These are phyloP conservation scores for Oncorhynchus kisutch DNA, from an alignment of 2,113 vertebrate genomes.

Conservation along the genomic window DNA sequence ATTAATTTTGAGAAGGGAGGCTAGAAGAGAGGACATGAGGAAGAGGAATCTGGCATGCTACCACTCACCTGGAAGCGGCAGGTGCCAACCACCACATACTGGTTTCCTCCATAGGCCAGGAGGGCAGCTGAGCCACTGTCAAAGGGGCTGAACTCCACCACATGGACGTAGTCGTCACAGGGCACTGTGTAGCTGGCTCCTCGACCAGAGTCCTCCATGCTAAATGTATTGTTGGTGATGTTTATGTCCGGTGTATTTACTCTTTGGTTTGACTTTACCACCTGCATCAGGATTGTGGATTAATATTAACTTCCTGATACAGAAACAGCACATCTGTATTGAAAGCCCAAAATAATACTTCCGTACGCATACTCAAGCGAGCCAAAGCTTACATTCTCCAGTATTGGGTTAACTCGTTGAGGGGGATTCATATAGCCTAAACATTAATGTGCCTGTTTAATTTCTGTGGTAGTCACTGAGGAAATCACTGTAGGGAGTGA, in stretches of 20 bases:
- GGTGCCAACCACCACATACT: constrained; percentile 85
- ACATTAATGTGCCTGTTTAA: neutral
- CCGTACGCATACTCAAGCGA: too few species aligned
- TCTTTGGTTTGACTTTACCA: neutral
- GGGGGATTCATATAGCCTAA: neutral
- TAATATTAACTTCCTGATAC: too few species aligned
- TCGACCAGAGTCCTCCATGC: constrained; percentile 74
- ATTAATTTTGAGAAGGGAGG: too few species aligned
- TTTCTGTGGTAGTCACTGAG: neutral
- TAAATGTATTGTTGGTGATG: constrained; percentile 75
- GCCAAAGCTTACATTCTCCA: too few species aligned
- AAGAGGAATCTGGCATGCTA: neutral
- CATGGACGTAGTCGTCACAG: constrained; percentile 90
- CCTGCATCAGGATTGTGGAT: constrained; percentile 9
- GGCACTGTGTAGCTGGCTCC: constrained; percentile 84
- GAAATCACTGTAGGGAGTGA: neutral
- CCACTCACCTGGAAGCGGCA: constrained; percentile 87
- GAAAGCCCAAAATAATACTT: too few species aligned
- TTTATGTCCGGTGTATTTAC: neutral
- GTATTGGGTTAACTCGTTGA: too few species aligned
- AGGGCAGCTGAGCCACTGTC: constrained; percentile 81
- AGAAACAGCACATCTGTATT: too few species aligned
- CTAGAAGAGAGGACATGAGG: too few species aligned
- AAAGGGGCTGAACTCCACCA: constrained; percentile 94
- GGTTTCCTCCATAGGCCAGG: constrained; percentile 90